phyloP scores from a whole-genome alignment of 2,797 vertebrate genomes.

The Helarctos malayanus region DNA sequence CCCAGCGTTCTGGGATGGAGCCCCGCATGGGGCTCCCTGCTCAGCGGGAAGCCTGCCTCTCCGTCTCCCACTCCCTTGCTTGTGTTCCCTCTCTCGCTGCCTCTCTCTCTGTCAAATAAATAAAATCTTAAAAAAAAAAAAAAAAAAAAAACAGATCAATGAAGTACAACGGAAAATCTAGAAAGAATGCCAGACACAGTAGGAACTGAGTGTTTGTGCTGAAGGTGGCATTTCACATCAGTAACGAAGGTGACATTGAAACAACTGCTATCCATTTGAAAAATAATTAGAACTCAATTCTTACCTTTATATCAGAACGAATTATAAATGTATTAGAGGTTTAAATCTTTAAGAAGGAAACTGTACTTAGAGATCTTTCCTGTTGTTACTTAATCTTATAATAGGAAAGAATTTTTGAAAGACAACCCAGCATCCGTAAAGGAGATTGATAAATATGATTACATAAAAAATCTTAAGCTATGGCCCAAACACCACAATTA shows the following conservation, averaged over 20 bases:
- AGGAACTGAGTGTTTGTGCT: background rate
- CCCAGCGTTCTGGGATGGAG: no score
- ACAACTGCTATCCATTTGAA: background rate
- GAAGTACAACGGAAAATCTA: background rate
- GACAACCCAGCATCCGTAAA: background rate
- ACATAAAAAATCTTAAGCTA: constrained; percentile 6
- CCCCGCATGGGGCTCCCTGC: no score
- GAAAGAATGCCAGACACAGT: background rate
- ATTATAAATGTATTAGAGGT: background rate
- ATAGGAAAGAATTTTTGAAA: background rate
- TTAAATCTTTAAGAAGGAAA: constrained; percentile 51
- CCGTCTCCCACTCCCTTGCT: no score
- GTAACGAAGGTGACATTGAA: background rate
- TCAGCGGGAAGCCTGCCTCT: no score
- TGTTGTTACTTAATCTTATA: background rate
- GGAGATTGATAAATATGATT: background rate
- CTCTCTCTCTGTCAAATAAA: no score
- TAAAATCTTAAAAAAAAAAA: no score
- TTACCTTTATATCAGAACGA: background rate
- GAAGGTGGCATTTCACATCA: background rate
- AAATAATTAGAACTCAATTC: background rate
- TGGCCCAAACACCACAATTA: background rate
- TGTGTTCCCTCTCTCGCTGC: no score
- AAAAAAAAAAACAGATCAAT: background rate
- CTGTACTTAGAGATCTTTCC: background rate